Base-by-base conservation (phyloP, 2,888 invertebrate genomes). In the Eupithecia exiguata region DNA sequence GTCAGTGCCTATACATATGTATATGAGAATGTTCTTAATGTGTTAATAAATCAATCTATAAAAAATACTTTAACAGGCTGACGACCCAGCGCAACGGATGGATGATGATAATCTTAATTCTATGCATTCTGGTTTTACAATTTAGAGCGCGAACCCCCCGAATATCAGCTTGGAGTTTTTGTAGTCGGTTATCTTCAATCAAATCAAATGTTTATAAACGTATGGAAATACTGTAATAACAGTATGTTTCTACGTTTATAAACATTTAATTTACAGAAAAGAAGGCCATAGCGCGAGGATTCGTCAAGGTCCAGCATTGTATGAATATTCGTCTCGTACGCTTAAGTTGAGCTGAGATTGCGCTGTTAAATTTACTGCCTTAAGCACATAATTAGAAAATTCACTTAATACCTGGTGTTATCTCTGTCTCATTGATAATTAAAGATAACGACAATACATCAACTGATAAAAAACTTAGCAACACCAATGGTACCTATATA, bases 381-480 rank as follows among this genome's bases (percentile, higher is more conserved):
- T 21, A 53, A 62, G n/a, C n/a, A n/a, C n/a, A 1, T 16, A 62
- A 35, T 30, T 30, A 35, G 35, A 4, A 35, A 9, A 46, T 46
- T 35, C 62, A 62, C 62, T 35, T 35, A 35, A 35, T 62, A 35
- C 18, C 18, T 62, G 35, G 10, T 30, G 5, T 30, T 74, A 74
- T 70, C 68, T 75, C n/a, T 71, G 40, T 72, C 67, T 72, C 53
- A 40, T 70, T 70, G 63, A 58, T 74, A 38, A 61, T 63, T 9
- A 62, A 46, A 78, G 82, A 84, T 80, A 84, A 82, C 70, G 80
- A 81, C 69, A 73, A 74, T 73, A 53, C 73, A 75, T 72, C 70
- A 79, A 80, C 74, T 62, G 73, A 77, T 76, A 68, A 30, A 74
- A 38, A 74, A 72, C 61, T 53, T 65, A 72, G 61, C 71, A 76